Conservation (phyloP, 2,797 vertebrate genomes). For the Poecile montanus region DNA sequence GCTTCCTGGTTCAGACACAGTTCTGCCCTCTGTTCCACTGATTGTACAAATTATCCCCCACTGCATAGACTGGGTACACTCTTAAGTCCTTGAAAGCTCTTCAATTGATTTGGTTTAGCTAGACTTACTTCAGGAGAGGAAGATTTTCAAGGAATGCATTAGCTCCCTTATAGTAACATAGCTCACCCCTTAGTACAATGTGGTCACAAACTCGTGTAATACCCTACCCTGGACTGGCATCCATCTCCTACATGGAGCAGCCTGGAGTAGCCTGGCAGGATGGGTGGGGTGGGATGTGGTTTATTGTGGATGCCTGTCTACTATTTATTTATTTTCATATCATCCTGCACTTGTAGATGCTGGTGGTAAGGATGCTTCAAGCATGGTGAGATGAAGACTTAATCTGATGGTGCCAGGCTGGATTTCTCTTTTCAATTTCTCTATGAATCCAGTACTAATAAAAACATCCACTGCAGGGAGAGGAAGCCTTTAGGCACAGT, state of each 20-base stretch:
- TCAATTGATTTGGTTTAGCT: neutral
- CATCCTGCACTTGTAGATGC: neutral
- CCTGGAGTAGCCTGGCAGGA: neutral
- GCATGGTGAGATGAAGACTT: neutral
- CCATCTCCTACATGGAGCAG: neutral
- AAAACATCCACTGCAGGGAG: neutral
- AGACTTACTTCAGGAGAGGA: neutral
- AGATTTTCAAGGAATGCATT: neutral
- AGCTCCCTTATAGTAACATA: neutral
- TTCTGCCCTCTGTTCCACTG: constrained; percentile 7
- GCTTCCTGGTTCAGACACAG: neutral
- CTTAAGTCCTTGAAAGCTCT: neutral
- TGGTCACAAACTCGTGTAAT: neutral
- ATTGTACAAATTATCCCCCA: constrained; percentile 1
- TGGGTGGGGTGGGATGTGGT: neutral
- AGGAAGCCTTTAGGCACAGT: neutral
- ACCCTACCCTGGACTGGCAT: neutral
- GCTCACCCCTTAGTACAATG: neutral
- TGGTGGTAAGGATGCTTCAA: neutral
- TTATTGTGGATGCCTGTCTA: neutral
- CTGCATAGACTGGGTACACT: neutral
- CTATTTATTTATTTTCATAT: neutral
- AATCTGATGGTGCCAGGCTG: neutral
- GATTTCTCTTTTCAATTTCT: neutral
- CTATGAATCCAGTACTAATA: neutral